These are phyloP conservation scores for Sinella curviseta DNA, from an alignment of 1,140 invertebrate genomes.

Conservation along the genomic window DNA sequence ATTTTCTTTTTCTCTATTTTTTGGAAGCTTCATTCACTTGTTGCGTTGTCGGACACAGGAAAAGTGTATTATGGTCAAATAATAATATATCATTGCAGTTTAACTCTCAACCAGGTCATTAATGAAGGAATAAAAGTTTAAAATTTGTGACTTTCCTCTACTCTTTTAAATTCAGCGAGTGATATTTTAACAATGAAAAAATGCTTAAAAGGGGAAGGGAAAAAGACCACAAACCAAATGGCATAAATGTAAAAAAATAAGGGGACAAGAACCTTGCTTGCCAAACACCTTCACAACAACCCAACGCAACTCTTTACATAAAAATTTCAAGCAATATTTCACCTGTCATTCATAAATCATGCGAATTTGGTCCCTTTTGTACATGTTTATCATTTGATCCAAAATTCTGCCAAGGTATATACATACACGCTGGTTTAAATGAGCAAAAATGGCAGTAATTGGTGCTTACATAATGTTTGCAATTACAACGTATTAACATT, in stretches of 20 bases:
- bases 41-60: too few relatives aligned
- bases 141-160: too few relatives aligned
- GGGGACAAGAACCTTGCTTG: conserved; percentile 14
- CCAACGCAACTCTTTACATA: too few relatives aligned
- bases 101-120: background rate
- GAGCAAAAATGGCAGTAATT: too few relatives aligned
- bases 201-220: background rate
- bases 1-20: background rate
- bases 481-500: too few relatives aligned
- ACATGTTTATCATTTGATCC: too few relatives aligned
- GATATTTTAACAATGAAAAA: background rate
- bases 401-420: too few relatives aligned
- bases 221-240: background rate
- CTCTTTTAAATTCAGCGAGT: too few relatives aligned
- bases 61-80: background rate
- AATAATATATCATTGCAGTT: background rate
- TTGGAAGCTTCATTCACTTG: background rate
- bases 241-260: background rate
- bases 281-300: too few relatives aligned
- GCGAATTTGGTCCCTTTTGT: background rate
- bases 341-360: conserved; percentile 11
- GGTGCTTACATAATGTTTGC: too few relatives aligned
- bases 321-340: background rate
- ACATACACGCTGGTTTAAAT: too few relatives aligned
- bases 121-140: background rate